A percentile compares a stretch with the other conserved stretches of the same genome.
Evolutionary conservation across 2,113 vertebrate species (phyloP).

Genomic region (Peromyscus polionotus): DNA sequence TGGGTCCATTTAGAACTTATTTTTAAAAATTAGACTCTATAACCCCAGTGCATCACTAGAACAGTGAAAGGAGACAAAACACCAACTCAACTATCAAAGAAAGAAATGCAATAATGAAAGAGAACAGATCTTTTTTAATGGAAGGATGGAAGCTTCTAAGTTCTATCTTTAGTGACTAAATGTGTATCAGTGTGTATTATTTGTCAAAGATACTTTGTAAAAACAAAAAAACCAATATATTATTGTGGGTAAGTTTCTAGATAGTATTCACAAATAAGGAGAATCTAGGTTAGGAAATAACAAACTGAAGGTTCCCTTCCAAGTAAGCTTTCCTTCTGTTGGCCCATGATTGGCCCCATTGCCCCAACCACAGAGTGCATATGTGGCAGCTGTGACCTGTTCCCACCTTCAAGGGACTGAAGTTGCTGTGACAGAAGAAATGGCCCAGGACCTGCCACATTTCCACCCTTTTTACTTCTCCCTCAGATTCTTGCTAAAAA

Average conservation of each 20-base stretch:
- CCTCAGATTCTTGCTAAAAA: conserved; percentile 45
- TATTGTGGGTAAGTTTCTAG: conserved; percentile 7
- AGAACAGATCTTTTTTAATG: not conserved
- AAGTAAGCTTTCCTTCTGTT: not conserved
- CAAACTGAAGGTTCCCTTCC: not conserved
- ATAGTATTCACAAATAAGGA: not conserved
- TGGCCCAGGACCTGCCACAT: not conserved
- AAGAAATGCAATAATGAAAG: conserved; percentile 44
- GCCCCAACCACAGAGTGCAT: not conserved
- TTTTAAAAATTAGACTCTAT: conserved; percentile 42
- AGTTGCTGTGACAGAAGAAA: not conserved
- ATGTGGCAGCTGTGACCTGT: conserved; percentile 6
- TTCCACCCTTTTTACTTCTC: not conserved
- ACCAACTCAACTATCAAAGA: conserved; percentile 29
- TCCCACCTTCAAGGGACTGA: not conserved
- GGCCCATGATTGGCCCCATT: not conserved
- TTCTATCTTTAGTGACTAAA: conserved; percentile 21
- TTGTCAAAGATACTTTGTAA: not conserved
- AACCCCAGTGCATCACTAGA: not conserved
- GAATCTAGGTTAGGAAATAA: conserved; percentile 27
- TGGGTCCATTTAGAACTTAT: not conserved
- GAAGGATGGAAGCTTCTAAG: not conserved
- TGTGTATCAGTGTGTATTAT: not conserved
- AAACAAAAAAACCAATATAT: not conserved
- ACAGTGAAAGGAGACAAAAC: conserved; percentile 46